Base-by-base conservation (phyloP, 1,140 invertebrate species). In the Maconellicoccus hirsutus region DNA sequence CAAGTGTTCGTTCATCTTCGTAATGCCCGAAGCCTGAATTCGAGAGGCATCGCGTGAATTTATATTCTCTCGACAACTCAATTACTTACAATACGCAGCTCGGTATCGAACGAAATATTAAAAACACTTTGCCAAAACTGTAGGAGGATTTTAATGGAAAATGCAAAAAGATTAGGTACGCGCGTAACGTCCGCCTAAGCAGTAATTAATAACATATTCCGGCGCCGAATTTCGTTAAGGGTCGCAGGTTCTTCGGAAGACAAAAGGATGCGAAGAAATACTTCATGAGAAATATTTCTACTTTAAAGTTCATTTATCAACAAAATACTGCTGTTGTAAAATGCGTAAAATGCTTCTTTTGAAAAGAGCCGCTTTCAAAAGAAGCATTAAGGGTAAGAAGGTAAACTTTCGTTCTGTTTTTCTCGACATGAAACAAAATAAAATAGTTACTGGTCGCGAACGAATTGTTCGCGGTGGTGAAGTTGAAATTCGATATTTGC, bases 141-240 rank as follows among this genome's bases (percentile, higher is more conserved):
- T 12, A 33, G 29, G 12, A 33, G 29, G 29, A 33, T 33, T 33
- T 33, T 3, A 12, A 6, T 12, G 29, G 29, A 59, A 59, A 59
- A 59, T 59, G 52, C 52, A 59, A 59, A 59, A 59, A 22, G 52
- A 59, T 59, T 59, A 59, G 52, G 52, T 59, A 22, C 52, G 4
- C 21, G 29, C 29, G 29, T 59, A 19, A 22, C 52, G 52, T 59
- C 52, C 21, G 52, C 21, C 21, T 59, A 19, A n/a, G 29, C 61
- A 66, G 61, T 66, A 66, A 66, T 66, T 66, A 66, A 66, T 66
- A 66, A 66, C 61, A 66, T 66, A 66, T 66, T 66, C 61, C 61
- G 61, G 61, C 61, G 61, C 61, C 61, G 25, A 66, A 66, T 66
- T 66, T 66, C 61, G 61, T 23, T 66, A 26, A 66, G 61, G 61